A percentile compares a stretch with the other conserved stretches of the same genome.
Conservation (phyloP, 2,113 vertebrate species). For the Anguilla rostrata region DNA sequence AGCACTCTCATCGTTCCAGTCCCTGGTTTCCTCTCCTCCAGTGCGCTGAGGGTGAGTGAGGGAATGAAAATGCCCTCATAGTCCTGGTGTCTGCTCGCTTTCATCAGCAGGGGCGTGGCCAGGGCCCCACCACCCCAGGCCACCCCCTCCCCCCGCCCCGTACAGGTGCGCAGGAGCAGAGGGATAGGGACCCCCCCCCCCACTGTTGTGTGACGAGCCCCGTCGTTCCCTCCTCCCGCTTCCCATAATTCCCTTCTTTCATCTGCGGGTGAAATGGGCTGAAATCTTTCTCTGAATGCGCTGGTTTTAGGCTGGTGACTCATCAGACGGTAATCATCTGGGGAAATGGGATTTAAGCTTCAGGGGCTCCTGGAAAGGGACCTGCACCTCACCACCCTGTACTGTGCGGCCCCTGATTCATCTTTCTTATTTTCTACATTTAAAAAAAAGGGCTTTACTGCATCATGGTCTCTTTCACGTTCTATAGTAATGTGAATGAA, state of each 20-base stretch:
- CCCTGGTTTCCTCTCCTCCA: background rate
- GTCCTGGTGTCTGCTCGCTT: constrained; percentile 40
- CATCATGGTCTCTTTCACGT: background rate
- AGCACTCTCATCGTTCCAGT: too few species aligned
- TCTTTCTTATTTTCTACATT: background rate
- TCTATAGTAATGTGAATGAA: too few species aligned
- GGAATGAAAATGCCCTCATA: constrained; percentile 28
- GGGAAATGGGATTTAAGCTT: background rate
- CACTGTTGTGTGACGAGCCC: too few species aligned
- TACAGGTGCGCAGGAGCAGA: background rate
- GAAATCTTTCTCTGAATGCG: background rate
- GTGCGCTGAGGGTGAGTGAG: background rate
- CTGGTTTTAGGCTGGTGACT: background rate
- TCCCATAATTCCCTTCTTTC: background rate
- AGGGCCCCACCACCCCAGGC: too few species aligned
- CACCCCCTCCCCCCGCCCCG: too few species aligned
- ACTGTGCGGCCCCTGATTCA: background rate
- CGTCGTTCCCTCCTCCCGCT: background rate
- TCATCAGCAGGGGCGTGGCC: background rate
- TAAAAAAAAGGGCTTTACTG: background rate
- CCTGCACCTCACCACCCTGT: background rate
- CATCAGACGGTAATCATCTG: background rate
- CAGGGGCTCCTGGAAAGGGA: background rate
- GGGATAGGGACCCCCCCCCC: background rate
- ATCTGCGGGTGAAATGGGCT: background rate